Evolutionary conservation across 1,140 invertebrate genomes (phyloP).

Genomic region (Listronotus bonariensis): DNA sequence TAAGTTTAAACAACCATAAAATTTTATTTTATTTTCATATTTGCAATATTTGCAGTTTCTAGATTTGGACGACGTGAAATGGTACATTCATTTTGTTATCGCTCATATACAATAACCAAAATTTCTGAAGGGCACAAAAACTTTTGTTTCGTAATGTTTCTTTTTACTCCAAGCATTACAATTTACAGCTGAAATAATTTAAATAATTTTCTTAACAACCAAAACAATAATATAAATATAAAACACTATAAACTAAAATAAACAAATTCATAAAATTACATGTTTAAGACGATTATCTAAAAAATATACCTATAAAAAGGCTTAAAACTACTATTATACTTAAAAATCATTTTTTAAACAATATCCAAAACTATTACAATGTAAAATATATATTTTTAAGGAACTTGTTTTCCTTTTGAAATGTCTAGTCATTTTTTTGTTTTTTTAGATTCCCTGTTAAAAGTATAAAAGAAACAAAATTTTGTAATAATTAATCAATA

Average conservation of each 20-base stretch:
- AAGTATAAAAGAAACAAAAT: no score
- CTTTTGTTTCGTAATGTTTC: neutral
- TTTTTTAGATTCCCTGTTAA: no score
- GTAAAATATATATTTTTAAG: neutral
- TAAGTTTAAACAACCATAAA: no score
- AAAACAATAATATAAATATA: constrained; percentile 39
- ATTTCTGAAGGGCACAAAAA: neutral
- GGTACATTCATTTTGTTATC: no score
- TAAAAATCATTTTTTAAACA: constrained; percentile 35
- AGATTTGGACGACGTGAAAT: no score
- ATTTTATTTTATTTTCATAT: no score
- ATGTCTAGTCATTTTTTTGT: neutral
- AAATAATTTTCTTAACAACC: constrained; percentile 35
- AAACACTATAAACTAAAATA: constrained; percentile 45
- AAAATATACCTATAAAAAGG: constrained; percentile 42
- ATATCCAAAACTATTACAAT: neutral
- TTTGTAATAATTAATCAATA: no score
- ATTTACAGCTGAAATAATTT: constrained; percentile 31
- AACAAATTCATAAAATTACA: constrained; percentile 45
- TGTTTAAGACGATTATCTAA: constrained; percentile 34
- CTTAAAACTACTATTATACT: constrained; percentile 38
- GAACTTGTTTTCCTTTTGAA: constrained; percentile 1
- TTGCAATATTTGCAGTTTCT: no score
- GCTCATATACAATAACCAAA: no score
- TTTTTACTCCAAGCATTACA: neutral